Percentiles rank a stretch among this genome's conserved stretches.
Evolutionary conservation across 1,140 invertebrate genomes (phyloP).

Genomic region (Batillaria attramentaria): DNA sequence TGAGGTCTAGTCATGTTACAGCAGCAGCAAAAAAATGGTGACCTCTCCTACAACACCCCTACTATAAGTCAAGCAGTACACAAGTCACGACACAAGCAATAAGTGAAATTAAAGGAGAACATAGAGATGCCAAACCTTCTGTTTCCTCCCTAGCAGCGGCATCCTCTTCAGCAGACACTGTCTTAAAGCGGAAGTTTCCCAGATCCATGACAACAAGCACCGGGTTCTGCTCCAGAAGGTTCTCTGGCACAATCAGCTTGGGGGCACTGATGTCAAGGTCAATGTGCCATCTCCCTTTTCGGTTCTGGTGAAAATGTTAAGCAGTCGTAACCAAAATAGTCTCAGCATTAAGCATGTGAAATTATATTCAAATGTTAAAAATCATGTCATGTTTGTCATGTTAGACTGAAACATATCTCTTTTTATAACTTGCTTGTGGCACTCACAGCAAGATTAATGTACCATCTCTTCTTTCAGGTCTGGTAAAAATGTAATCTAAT

Average conservation of each 20-base stretch:
- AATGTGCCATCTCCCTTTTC: constrained; percentile 84
- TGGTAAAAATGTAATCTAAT: too few relatives aligned
- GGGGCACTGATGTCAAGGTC: constrained; percentile 93
- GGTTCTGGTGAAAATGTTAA: constrained; percentile 30
- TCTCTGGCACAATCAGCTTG: constrained; percentile 88
- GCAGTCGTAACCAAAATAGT: neutral
- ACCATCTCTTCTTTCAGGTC: too few relatives aligned
- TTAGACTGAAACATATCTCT: neutral
- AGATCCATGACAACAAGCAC: constrained; percentile 79
- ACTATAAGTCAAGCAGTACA: too few relatives aligned
- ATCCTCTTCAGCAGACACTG: constrained; percentile 37
- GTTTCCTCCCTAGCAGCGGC: constrained; percentile 24
- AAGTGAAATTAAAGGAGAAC: too few relatives aligned
- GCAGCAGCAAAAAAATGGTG: too few relatives aligned
- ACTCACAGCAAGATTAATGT: too few relatives aligned
- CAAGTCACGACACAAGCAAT: too few relatives aligned
- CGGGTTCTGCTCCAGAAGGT: constrained; percentile 84
- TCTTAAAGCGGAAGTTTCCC: constrained; percentile 70
- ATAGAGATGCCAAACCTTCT: too few relatives aligned
- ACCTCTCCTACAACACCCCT: too few relatives aligned
- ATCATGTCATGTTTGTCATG: neutral
- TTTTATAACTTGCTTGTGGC: too few relatives aligned
- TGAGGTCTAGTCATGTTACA: too few relatives aligned
- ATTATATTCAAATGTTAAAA: neutral
- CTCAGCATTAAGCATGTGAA: too few relatives aligned